phyloP scores from a whole-genome alignment of 2,797 vertebrate genomes.

The Chelon labrosus region DNA sequence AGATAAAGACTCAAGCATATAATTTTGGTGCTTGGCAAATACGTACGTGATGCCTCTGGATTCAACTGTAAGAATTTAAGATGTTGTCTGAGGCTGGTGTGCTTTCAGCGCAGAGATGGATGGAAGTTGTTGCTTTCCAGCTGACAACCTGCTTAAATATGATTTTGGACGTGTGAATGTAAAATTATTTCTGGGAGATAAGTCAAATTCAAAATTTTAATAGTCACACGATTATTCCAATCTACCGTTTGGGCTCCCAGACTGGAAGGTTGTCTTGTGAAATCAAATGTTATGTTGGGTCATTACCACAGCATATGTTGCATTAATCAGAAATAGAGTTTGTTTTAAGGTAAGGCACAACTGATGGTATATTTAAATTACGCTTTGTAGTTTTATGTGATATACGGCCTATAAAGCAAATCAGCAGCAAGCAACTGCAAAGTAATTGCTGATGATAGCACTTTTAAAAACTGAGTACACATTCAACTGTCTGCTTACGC shows the following conservation, averaged over 20 bases:
- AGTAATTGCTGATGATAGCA: too few species aligned
- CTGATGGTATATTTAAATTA: too few species aligned
- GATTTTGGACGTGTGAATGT: not conserved
- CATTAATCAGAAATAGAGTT: not conserved
- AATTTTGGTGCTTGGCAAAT: not conserved
- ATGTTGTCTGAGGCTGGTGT: slow-evolving; percentile 10
- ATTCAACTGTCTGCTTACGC: not conserved
- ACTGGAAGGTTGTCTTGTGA: not conserved
- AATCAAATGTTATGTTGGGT: not conserved
- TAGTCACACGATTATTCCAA: not conserved
- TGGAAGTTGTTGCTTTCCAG: not conserved
- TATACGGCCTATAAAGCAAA: too few species aligned
- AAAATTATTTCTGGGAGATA: not conserved
- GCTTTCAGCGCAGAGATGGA: not conserved
- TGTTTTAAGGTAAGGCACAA: not conserved
- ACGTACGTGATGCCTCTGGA: not conserved
- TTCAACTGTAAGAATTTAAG: slow-evolving; percentile 7
- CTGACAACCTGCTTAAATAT: not conserved
- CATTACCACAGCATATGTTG: not conserved
- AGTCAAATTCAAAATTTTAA: not conserved
- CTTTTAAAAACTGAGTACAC: too few species aligned
- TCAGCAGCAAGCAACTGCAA: too few species aligned
- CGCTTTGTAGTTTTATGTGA: too few species aligned
- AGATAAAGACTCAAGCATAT: not conserved
- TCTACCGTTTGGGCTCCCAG: not conserved